Evolutionary conservation across 35 echinoderm and acorn worm species (phyloP).

Genomic region (Strongylocentrotus purpuratus): DNA sequence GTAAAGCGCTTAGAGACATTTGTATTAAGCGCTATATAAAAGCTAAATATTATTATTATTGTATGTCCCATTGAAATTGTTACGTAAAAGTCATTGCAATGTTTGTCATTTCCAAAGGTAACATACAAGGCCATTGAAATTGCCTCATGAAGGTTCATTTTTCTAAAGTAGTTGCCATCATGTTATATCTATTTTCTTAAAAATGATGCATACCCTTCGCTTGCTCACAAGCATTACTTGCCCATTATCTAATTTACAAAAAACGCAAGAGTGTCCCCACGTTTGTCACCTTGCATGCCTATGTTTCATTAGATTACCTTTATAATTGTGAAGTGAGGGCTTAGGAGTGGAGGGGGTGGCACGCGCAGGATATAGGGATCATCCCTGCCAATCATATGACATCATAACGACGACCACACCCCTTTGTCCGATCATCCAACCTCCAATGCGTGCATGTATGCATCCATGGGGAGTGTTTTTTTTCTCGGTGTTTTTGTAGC

Average conservation of each 20-base stretch:
- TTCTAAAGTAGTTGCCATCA: no score
- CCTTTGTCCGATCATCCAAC: background rate
- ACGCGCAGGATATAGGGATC: background rate
- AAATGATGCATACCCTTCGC: background rate
- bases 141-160: no score
- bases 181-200: background rate
- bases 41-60: no score
- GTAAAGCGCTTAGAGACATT: no score
- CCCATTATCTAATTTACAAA: background rate
- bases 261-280: background rate
- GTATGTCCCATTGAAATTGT: no score
- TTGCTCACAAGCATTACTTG: background rate
- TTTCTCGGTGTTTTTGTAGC: background rate
- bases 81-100: no score
- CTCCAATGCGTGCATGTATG: background rate
- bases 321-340: background rate
- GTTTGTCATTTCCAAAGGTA: no score
- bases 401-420: constrained; percentile 19
- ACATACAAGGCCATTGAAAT: no score
- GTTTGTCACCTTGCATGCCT: background rate
- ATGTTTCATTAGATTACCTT: background rate
- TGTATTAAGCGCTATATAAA: no score
- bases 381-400: constrained; percentile 45
- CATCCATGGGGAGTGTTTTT: background rate
- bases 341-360: constrained; percentile 23